Percentiles rank a stretch among this genome's conserved stretches.
These are phyloP conservation scores for Pachliopta kotzebuea DNA, from an alignment of 2,888 invertebrate genomes.

Conservation along the genomic window DNA sequence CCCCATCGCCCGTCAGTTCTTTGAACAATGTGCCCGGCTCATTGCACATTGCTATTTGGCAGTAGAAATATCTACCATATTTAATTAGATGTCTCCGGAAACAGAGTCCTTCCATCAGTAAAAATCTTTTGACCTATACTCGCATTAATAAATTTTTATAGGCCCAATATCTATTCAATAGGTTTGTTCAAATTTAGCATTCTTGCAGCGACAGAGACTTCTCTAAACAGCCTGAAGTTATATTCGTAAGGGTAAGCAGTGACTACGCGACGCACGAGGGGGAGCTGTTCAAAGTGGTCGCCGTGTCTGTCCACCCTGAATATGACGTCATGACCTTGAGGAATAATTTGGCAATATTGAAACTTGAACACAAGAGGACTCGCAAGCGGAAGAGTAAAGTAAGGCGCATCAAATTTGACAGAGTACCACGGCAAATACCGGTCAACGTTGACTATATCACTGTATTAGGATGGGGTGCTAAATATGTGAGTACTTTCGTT, in stretches of 20 bases:
- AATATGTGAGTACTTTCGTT: conserved; percentile 44
- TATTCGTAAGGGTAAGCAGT: conserved; percentile 59
- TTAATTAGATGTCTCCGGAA: too few relatives aligned
- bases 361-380: conserved; percentile 36
- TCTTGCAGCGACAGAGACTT: neutral
- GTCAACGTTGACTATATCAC: conserved; percentile 60
- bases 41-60: too few relatives aligned
- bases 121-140: too few relatives aligned
- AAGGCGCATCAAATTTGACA: conserved; percentile 43
- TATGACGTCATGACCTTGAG: conserved; percentile 55
- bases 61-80: too few relatives aligned
- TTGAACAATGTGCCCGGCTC: too few relatives aligned
- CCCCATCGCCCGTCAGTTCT: too few relatives aligned
- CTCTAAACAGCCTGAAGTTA: conserved; percentile 33
- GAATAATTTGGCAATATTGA: conserved; percentile 57
- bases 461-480: conserved; percentile 65
- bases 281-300: conserved; percentile 50
- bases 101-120: too few relatives aligned
- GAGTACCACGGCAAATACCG: conserved; percentile 36
- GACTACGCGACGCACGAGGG: conserved; percentile 51
- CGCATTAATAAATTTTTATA: too few relatives aligned
- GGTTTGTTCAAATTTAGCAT: neutral
- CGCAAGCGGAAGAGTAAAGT: neutral
- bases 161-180: too few relatives aligned
- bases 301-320: conserved; percentile 59